Evolutionary conservation across 2,113 vertebrate species (phyloP).

Genomic region (Puffinus mauretanicus): DNA sequence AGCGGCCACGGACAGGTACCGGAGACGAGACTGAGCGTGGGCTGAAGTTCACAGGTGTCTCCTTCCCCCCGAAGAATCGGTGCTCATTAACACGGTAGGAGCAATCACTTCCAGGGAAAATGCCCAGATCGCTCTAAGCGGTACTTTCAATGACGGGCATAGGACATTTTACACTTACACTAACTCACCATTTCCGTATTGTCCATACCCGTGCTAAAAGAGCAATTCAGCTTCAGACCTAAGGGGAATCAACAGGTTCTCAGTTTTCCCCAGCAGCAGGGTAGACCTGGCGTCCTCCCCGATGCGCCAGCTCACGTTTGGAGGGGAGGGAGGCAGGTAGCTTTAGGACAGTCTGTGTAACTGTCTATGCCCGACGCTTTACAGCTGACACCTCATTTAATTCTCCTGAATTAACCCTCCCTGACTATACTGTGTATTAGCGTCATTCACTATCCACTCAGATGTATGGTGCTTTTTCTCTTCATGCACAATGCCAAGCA

Average conservation of each 20-base stretch:
- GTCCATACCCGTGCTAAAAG: rapidly evolving
- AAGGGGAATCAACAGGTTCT: rapidly evolving
- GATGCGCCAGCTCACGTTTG: rapidly evolving
- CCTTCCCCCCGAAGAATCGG: rapidly evolving
- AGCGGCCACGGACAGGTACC: neutral
- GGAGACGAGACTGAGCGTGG: too few relatives aligned
- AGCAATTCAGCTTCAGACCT: rapidly evolving
- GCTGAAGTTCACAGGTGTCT: rapidly evolving
- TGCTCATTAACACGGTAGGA: rapidly evolving
- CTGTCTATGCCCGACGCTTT: neutral
- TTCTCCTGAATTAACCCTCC: neutral
- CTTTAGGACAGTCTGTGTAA: too few relatives aligned
- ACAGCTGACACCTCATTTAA: neutral
- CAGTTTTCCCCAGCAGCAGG: neutral
- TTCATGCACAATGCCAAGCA: rapidly evolving
- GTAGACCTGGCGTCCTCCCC: neutral
- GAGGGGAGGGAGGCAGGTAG: too few relatives aligned
- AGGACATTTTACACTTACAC: rapidly evolving
- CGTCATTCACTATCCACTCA: rapidly evolving
- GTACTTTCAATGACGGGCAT: rapidly evolving
- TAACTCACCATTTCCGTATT: rapidly evolving
- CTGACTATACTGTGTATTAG: rapidly evolving
- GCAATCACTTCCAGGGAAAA: rapidly evolving
- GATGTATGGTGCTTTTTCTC: neutral
- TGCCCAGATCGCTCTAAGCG: rapidly evolving